These are phyloP conservation scores for Peromyscus californicus DNA, from an alignment of 2,113 vertebrate species.

Conservation along the genomic window DNA sequence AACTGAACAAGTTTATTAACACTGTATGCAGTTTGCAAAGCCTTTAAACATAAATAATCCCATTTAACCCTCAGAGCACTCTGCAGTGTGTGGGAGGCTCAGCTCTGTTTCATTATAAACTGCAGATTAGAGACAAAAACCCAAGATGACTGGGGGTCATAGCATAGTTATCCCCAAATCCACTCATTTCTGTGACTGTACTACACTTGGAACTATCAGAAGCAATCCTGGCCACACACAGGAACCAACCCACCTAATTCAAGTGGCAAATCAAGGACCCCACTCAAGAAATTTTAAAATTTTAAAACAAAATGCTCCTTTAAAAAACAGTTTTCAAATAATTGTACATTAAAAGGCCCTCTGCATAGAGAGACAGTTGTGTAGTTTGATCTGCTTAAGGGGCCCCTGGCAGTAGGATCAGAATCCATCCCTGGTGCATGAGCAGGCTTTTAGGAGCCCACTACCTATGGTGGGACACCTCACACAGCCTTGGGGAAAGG, in stretches of 20 bases:
- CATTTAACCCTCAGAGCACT: not conserved
- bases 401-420: no score
- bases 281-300: not conserved
- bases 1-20: conserved; percentile 41
- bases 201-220: not conserved
- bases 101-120: not conserved
- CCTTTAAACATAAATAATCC: conserved; percentile 38
- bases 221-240: not conserved
- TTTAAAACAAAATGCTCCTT: not conserved
- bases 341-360: not conserved
- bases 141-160: not conserved
- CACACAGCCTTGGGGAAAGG: no score
- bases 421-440: no score
- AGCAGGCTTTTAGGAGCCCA: no score
- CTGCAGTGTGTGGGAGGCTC: not conserved
- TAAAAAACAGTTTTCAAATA: not conserved
- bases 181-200: not conserved
- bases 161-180: not conserved
- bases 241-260: not conserved
- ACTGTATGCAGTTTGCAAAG: not conserved
- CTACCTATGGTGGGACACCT: no score
- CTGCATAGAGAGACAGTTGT: no score
- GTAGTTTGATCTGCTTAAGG: no score
- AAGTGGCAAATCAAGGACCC: not conserved
- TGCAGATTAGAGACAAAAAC: conserved; percentile 6